A percentile compares a stretch with the other conserved stretches of the same genome.
phyloP scores from a whole-genome alignment of 2,797 vertebrate genomes.

The Gymnoscopelus braueri region DNA sequence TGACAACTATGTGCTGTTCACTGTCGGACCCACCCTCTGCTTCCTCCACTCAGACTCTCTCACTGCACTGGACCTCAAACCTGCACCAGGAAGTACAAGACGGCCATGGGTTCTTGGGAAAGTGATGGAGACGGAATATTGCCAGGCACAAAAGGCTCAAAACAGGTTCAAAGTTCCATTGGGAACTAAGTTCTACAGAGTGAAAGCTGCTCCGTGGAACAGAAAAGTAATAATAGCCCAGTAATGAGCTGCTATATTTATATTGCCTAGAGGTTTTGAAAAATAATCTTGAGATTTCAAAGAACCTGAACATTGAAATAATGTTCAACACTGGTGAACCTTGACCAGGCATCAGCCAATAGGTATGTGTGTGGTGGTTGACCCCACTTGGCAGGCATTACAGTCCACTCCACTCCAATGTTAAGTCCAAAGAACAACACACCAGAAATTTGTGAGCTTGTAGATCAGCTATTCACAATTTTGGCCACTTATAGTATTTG shows the following conservation, averaged over 20 bases:
- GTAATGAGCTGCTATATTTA: conserved; percentile 79
- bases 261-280: conserved; percentile 79
- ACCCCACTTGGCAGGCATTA: too few relatives aligned
- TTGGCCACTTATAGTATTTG: too few relatives aligned
- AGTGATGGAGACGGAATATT: conserved; percentile 99
- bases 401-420: too few relatives aligned
- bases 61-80: conserved; percentile 96
- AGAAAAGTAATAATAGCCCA: conserved; percentile 92
- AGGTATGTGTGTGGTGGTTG: too few relatives aligned
- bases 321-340: too few relatives aligned
- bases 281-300: conserved; percentile 65
- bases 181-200: conserved; percentile 99
- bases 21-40: conserved; percentile 97
- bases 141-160: conserved; percentile 99
- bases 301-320: conserved; percentile 47
- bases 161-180: conserved; percentile 99
- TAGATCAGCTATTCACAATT: too few relatives aligned
- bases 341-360: too few relatives aligned
- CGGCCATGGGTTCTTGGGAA: conserved; percentile 99
- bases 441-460: too few relatives aligned
- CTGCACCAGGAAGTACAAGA: conserved; percentile 93
- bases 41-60: conserved; percentile 98
- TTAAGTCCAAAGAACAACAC: too few relatives aligned
- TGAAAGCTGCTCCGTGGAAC: conserved; percentile 99
- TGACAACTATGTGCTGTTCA: conserved; percentile 99